Evolutionary conservation across 92 coral and sea anemone genomes (phyloP), one percentile per base, ranked within the genome.

Genomic region (Actinernus sp.): DNA sequence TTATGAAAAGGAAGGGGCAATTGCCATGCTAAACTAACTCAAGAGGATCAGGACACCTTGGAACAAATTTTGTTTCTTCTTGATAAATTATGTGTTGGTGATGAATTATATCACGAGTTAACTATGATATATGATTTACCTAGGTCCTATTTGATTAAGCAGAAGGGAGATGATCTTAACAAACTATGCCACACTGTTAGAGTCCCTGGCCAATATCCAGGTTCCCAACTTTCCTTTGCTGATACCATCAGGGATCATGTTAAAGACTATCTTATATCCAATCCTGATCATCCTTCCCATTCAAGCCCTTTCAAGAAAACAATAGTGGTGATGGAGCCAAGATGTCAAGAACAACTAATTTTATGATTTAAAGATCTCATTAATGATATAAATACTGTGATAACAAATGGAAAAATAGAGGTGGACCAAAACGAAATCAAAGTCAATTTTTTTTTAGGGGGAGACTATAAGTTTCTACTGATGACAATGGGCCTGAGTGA

Each of bases 251-350:
- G 21, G 44, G 83, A 66, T 16, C 71, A 81, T 26, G 55, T 86
- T 49, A 58, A 12, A 17, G 86, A 71, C 0, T 46, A 70, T 26
- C 36, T 19, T 1, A 33, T 47, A 3, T 2, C 24, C 3, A 57
- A 85, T 21, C 78, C 86, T 2, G 32, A 25, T 10, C 65, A 67
- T 52, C 16, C 50, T n/a, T n/a, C n/a, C 21, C n/a, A n/a, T n/a
- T n/a, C n/a, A n/a, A n/a, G n/a, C n/a, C n/a, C n/a, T 49, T 87
- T 3, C 37, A 55, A 49, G 75, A 79, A 22, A 79, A 86, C 31
- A 73, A 73, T 1, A 86, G 87, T 59, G 76, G 83, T 6, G 92
- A 86, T 74, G 88, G 88, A 1, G 93, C 93, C 0, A 61, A 49
- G 52, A 86, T 86, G 84, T 65, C 87, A 2, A 55, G 76, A 23